Conservation (phyloP, 2,888 invertebrate genomes). For the Rhyacophila evoluta region DNA sequence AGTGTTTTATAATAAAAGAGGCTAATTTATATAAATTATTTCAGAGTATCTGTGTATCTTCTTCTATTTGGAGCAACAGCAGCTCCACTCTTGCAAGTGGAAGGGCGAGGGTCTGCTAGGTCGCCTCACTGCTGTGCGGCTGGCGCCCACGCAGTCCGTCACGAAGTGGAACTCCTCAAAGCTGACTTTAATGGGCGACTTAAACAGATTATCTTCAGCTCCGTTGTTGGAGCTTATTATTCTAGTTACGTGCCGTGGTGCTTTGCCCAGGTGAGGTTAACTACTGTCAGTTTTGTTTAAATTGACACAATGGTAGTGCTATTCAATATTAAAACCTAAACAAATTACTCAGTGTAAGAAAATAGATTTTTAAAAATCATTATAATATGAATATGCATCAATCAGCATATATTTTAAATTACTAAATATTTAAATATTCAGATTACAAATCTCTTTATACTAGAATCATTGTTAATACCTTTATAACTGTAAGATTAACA, state of each 20-base stretch:
- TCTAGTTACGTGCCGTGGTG: slow-evolving; percentile 90
- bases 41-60: slow-evolving; percentile 80
- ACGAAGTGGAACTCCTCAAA: slow-evolving; percentile 87
- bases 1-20: too few relatives aligned
- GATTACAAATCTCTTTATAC: too few relatives aligned
- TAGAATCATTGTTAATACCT: too few relatives aligned
- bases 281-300: too few relatives aligned
- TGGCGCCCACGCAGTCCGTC: slow-evolving; percentile 78
- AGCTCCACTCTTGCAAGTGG: slow-evolving; percentile 80
- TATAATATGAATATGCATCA: too few relatives aligned
- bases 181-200: slow-evolving; percentile 91
- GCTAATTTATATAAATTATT: slow-evolving; percentile 56
- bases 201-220: slow-evolving; percentile 88
- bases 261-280: slow-evolving; percentile 83
- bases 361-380: too few relatives aligned
- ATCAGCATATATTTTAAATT: too few relatives aligned
- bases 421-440: too few relatives aligned
- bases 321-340: too few relatives aligned
- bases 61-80: slow-evolving; percentile 84
- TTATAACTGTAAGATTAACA: too few relatives aligned
- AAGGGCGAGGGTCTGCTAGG: slow-evolving; percentile 66
- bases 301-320: too few relatives aligned
- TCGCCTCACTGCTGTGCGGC: slow-evolving; percentile 83
- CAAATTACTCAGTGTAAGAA: too few relatives aligned
- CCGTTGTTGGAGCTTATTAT: slow-evolving; percentile 88